These are phyloP conservation scores for Meloidogyne exigua DNA, from an alignment of 1,140 invertebrate genomes.

Conservation along the genomic window DNA sequence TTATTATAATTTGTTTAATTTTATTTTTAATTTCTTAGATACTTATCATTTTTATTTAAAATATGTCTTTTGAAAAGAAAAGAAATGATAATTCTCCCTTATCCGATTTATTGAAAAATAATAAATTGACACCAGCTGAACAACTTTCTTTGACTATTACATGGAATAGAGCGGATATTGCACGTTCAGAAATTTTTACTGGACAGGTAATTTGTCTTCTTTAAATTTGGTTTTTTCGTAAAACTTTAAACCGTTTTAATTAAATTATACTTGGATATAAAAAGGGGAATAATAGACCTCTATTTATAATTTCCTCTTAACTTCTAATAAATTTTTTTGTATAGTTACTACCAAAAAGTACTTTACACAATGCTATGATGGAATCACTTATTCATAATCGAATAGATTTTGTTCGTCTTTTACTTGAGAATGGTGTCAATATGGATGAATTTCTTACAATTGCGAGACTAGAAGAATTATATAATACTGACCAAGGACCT, in stretches of 20 bases:
- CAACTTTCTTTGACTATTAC: constrained; percentile 75
- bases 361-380: constrained; percentile 77
- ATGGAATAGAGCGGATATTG: constrained; percentile 96
- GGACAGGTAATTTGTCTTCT: constrained; percentile 67
- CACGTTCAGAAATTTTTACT: constrained; percentile 85
- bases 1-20: background rate
- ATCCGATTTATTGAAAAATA: constrained; percentile 62
- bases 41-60: background rate
- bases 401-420: constrained; percentile 87
- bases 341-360: constrained; percentile 65
- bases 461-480: constrained; percentile 86
- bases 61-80: constrained; percentile 20
- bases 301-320: too few species aligned
- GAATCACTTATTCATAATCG: constrained; percentile 92
- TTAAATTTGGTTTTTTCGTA: constrained; percentile 65
- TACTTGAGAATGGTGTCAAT: constrained; percentile 85
- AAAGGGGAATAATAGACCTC: too few species aligned
- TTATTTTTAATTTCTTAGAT: background rate
- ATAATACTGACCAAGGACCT: constrained; percentile 77
- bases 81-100: constrained; percentile 61
- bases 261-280: too few species aligned
- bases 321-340: constrained; percentile 63
- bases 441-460: constrained; percentile 96
- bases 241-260: too few species aligned
- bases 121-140: constrained; percentile 57